Evolutionary conservation across 2,797 vertebrate genomes (phyloP).

Genomic region (Craterocephalus amniculus): DNA sequence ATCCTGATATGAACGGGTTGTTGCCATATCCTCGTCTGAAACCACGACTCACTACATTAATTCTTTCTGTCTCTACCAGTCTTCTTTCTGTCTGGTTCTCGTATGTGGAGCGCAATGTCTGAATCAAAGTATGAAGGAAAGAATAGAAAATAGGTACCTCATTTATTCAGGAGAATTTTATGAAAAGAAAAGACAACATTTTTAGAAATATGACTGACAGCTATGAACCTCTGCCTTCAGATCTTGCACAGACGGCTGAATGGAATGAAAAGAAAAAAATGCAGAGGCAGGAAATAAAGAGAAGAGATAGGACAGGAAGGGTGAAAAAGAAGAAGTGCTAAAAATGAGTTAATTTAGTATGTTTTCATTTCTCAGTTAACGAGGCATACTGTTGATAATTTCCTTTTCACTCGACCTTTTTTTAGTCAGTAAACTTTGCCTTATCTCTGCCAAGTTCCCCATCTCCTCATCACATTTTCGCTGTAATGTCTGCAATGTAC

Average conservation of each 20-base stretch:
- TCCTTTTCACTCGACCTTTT: conserved; percentile 7
- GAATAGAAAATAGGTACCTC: conserved; percentile 59
- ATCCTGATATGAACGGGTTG: conserved; percentile 36
- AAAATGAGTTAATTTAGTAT: conserved; percentile 13
- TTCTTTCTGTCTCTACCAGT: conserved; percentile 20
- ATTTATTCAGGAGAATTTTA: conserved; percentile 58
- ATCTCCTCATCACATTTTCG: background rate
- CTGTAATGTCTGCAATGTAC: background rate
- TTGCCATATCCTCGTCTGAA: conserved; percentile 44
- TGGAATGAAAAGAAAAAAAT: conserved; percentile 27
- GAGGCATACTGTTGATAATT: conserved; percentile 1
- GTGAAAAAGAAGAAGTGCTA: background rate
- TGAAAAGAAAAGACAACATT: conserved; percentile 61
- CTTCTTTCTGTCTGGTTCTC: conserved; percentile 34
- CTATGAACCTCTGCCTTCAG: conserved; percentile 53
- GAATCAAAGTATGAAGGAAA: conserved; percentile 50
- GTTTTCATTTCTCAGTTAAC: conserved; percentile 24
- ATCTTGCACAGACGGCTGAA: conserved; percentile 49
- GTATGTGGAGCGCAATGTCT: conserved; percentile 44
- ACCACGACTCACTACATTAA: conserved; percentile 52
- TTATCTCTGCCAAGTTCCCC: background rate
- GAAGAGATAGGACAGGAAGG: conserved; percentile 25
- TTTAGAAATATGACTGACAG: conserved; percentile 71
- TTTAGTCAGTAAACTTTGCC: conserved; percentile 6
- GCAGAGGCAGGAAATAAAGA: conserved; percentile 24